Evolutionary conservation across 2,888 invertebrate genomes (phyloP), one percentile per base, ranked within the genome.

Genomic region (Cheilosia vulpina): DNA sequence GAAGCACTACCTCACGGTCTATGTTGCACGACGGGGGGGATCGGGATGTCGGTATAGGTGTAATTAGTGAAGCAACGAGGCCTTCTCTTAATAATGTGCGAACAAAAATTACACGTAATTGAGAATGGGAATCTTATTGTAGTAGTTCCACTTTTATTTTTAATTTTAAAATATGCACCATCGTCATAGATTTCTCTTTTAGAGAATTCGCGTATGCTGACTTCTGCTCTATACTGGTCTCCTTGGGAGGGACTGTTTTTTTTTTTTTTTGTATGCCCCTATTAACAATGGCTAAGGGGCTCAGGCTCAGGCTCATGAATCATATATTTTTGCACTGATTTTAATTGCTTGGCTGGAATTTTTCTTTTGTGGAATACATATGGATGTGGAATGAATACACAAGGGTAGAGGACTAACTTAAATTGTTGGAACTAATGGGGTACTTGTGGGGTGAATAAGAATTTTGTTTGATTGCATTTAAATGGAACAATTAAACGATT

Each of bases 11-110:
- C 19, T 13, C 43, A 38, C 17, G 38, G 38, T 55, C 11, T 65
- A 34, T 21, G 53, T n/a, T 55, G 34, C 31, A 27, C 41, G 57
- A 13, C 65, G 38, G 52, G 65, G 24, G 7, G 6, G 1, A 6
- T 27, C 27, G 6, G 31, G 0, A 31, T 38, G 52, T 21, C 45
- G 34, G 34, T 21, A 5, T 34, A 21, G 19, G 47, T 41, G 31
- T 58, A 66, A 76, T 66, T 75, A 75, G 65, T 65, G 11, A 50
- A 75, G 41, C 41, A 24, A 24, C 52, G n/a, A 53, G 24, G 52
- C 27, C 24, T 38, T 57, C 47, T 52, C 27, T 55, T 55, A 68
- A 57, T 57, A 68, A 68, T 45, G 55, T 68, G 68, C 45, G 68
- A 68, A 68, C 19, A 31, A 31, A 68, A 68, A 68, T 68, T 57